Evolutionary conservation across 2,888 invertebrate genomes (phyloP), one percentile per base, ranked within the genome.

Genomic region (Xanthorhoe designata): DNA sequence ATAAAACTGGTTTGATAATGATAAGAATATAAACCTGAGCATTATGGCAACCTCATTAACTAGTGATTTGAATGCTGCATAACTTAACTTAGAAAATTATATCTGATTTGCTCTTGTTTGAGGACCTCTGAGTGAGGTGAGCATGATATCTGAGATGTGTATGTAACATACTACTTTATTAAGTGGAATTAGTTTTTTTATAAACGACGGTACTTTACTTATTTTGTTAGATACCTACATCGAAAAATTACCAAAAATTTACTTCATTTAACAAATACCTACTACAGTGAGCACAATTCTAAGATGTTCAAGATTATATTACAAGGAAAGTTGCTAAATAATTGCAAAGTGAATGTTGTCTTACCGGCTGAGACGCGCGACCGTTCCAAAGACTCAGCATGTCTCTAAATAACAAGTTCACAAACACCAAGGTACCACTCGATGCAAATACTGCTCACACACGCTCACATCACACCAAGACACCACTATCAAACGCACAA

Each of bases 361-460:
- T 65, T 80, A 87, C 87, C 85, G 77, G 78, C 73, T 72, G 75
- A 74, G 72, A 73, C 73, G 71, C 70, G 71, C 72, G 74, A 73
- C 66, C 67, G 72, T 70, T 69, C 69, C 64, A 76, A 70, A 69
- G 60, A 70, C 80, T 79, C 83, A 83, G 84, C 88, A 88, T 88
- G 80, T 78, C 86, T 78, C 86, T 86, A 15, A 70, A 74, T 77
- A 83, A 75, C 75, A 76, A 77, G 70, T 70, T 77, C 81, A 82
- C 78, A 84, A 81, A 58, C 78, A 80, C 82, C 72, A 69, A 74
- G 69, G 76, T 77, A 77, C 71, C 76, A 60, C 78, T 81, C 78
- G 70, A 66, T 66, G 61, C 66, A 54, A 63, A 54, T 55, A 53
- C 61, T 29, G 53, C 52, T 32, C 58, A 59, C 72, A 77, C 71